Evolutionary conservation across 2,113 vertebrate genomes (phyloP).

Genomic region (Mystacornis crossleyi): DNA sequence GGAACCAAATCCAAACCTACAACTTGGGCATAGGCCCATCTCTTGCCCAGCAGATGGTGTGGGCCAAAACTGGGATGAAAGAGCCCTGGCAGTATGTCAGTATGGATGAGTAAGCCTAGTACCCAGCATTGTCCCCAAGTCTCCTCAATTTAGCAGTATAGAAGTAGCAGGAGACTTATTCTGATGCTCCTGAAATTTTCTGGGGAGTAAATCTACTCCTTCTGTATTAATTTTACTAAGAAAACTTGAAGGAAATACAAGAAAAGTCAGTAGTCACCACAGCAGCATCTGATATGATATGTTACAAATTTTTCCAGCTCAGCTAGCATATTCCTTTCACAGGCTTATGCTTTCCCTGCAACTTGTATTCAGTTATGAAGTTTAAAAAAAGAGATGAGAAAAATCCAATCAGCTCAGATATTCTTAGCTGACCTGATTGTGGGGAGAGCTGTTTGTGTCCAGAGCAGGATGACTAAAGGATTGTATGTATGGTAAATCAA

Average conservation of each 20-base stretch:
- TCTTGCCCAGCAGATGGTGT: rapidly evolving
- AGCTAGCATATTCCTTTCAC: not conserved
- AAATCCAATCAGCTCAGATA: not conserved
- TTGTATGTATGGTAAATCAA: not conserved
- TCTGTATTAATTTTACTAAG: not conserved
- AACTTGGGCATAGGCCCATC: not conserved
- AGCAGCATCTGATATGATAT: not conserved
- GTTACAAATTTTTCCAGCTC: not conserved
- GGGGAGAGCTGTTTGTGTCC: not conserved
- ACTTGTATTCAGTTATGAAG: not conserved
- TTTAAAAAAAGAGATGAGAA: not conserved
- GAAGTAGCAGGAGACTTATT: not conserved
- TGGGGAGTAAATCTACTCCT: not conserved
- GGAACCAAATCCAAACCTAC: not conserved
- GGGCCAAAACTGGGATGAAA: not conserved
- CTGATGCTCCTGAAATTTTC: not conserved
- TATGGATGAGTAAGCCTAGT: not conserved
- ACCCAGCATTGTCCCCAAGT: rapidly evolving
- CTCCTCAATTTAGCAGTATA: not conserved
- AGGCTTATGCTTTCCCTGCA: not conserved
- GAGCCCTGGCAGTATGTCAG: not conserved
- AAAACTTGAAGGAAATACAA: not conserved
- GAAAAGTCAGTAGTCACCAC: not conserved
- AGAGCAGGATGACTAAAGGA: not conserved
- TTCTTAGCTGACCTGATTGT: not conserved